phyloP scores from a whole-genome alignment of 1,140 invertebrate genomes.

The Cyclina sinensis region DNA sequence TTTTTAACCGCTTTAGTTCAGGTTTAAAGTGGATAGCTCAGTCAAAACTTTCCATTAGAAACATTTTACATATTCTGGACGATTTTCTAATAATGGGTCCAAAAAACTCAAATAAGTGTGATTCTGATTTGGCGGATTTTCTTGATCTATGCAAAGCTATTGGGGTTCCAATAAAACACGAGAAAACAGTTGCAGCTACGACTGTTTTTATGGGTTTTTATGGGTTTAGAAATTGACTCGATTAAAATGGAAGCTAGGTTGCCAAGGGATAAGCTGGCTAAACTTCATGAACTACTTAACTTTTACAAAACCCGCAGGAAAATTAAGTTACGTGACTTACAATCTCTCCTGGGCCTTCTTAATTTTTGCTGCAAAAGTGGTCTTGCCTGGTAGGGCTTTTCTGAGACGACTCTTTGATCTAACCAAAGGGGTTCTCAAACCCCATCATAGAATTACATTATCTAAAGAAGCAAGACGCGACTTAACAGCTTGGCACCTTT shows the following conservation, averaged over 20 bases:
- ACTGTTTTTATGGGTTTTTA: slow-evolving; percentile 21
- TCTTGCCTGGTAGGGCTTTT: slow-evolving; percentile 47
- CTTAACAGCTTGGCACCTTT: slow-evolving; percentile 40
- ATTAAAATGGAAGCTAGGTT: slow-evolving; percentile 53
- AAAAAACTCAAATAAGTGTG: neutral
- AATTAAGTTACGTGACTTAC: slow-evolving; percentile 48
- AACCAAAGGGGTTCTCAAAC: slow-evolving; percentile 45
- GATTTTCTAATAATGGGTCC: slow-evolving; percentile 33
- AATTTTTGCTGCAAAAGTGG: slow-evolving; percentile 65
- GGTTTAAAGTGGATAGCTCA: neutral
- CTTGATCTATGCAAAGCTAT: neutral
- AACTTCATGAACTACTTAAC: neutral
- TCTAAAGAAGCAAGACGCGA: slow-evolving; percentile 22
- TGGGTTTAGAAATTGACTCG: slow-evolving; percentile 65
- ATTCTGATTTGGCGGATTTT: neutral
- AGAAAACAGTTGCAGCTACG: neutral
- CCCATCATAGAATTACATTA: slow-evolving; percentile 58
- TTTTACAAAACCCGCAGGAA: neutral
- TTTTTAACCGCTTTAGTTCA: neutral
- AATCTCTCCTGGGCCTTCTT: slow-evolving; percentile 59
- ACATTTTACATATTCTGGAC: slow-evolving; percentile 32
- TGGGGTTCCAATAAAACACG: slow-evolving; percentile 1
- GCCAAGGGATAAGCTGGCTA: slow-evolving; percentile 51
- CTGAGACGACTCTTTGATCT: slow-evolving; percentile 63
- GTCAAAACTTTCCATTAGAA: neutral